Conservation (phyloP, 2,113 vertebrate species). For the Lamprotornis superbus region DNA sequence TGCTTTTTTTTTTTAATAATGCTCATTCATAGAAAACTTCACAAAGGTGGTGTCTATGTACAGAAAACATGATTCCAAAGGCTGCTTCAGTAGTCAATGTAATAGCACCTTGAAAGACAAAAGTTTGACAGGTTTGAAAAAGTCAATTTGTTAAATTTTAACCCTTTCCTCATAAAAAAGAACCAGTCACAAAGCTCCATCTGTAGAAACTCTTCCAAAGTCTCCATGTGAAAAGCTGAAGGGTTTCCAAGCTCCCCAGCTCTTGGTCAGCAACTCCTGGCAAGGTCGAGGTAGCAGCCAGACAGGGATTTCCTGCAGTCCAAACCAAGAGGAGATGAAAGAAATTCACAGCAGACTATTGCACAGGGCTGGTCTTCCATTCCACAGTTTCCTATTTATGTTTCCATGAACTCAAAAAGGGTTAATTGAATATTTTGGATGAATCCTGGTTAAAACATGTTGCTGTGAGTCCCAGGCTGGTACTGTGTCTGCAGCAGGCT, state of each 20-base stretch:
- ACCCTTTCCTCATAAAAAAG: conserved; percentile 24
- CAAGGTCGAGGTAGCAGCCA: conserved; percentile 65
- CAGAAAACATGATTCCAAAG: conserved; percentile 67
- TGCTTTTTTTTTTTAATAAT: conserved; percentile 61
- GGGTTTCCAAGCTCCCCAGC: not conserved
- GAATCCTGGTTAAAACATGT: conserved; percentile 58
- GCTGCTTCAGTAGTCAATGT: conserved; percentile 78
- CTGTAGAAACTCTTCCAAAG: conserved; percentile 33
- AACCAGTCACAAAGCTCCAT: not conserved
- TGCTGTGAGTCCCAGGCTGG: conserved; percentile 68
- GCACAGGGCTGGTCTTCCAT: conserved; percentile 43
- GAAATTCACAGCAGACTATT: conserved; percentile 63
- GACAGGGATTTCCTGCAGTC: not conserved
- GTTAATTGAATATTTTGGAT: not conserved
- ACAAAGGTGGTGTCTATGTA: conserved; percentile 72
- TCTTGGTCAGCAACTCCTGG: conserved; percentile 29
- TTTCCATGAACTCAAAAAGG: conserved; percentile 17
- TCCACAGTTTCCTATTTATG: conserved; percentile 20
- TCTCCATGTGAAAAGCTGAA: not conserved
- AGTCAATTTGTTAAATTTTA: conserved; percentile 19
- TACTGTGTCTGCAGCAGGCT: conserved; percentile 82
- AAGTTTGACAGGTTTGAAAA: conserved; percentile 60
- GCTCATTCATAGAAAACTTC: conserved; percentile 74
- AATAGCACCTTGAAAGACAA: conserved; percentile 83
- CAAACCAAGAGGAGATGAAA: conserved; percentile 47